A percentile compares a stretch with the other conserved stretches of the same genome.
These are phyloP conservation scores for Zaprionus nigranus DNA, from an alignment of 1,140 invertebrate species.

Conservation along the genomic window DNA sequence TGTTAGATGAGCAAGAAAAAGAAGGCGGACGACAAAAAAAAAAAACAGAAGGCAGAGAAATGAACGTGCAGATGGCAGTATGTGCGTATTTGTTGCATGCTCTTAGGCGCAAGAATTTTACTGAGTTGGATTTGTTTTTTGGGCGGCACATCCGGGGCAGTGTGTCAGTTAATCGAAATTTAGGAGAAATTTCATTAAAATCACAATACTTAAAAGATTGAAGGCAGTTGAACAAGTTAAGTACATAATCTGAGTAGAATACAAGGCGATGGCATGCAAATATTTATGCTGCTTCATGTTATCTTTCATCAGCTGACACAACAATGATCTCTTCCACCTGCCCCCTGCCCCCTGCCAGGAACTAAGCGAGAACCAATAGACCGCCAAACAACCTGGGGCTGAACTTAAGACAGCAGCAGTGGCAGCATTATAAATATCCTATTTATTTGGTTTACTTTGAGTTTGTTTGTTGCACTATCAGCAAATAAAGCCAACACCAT, in stretches of 20 bases:
- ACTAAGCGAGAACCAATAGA: conserved; percentile 42
- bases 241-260: background rate
- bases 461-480: conserved; percentile 52
- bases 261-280: conserved; percentile 29
- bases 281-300: conserved; percentile 30
- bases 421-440: conserved; percentile 20
- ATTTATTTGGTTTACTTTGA: conserved; percentile 35
- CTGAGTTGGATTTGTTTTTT: background rate
- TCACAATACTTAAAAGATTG: conserved; percentile 1
- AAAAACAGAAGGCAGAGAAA: conserved; percentile 3
- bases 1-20: conserved; percentile 19
- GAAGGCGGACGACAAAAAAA: conserved; percentile 8
- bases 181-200: background rate
- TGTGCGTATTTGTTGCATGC: conserved; percentile 44
- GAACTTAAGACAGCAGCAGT: conserved; percentile 27
- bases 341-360: background rate
- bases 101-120: conserved; percentile 22
- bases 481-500: conserved; percentile 49
- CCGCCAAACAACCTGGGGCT: conserved; percentile 30
- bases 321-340: conserved; percentile 8
- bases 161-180: conserved; percentile 11
- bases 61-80: conserved; percentile 39
- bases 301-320: conserved; percentile 34
- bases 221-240: conserved; percentile 8
- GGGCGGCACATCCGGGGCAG: background rate